Percentiles rank a stretch among this genome's conserved stretches.
These are phyloP conservation scores for Ciona savignyi DNA, from an alignment of 23 tunicate species.

Conservation along the genomic window DNA sequence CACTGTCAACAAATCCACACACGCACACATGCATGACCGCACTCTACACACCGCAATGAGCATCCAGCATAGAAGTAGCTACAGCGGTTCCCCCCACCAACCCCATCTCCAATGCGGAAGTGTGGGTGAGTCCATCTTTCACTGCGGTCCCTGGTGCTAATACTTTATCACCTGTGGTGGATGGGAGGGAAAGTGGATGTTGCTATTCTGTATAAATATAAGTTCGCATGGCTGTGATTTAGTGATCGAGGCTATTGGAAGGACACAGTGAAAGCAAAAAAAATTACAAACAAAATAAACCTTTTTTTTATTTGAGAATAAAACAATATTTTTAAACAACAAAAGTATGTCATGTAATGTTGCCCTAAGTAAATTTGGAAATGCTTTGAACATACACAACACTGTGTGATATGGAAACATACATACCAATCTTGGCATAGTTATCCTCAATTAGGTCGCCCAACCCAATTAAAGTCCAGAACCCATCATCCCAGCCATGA, in stretches of 20 bases:
- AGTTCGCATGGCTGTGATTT: too few species aligned
- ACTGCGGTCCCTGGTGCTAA: slow-evolving; percentile 42
- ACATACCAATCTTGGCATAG: slow-evolving; percentile 59
- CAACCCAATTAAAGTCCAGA: slow-evolving; percentile 56
- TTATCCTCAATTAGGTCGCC: slow-evolving; percentile 41
- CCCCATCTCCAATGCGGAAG: slow-evolving; percentile 38
- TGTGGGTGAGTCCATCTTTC: slow-evolving; percentile 37
- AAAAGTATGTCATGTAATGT: too few species aligned
- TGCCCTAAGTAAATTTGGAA: too few species aligned
- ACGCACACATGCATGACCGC: too few species aligned
- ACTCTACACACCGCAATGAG: slow-evolving; percentile 78
- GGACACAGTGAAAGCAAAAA: too few species aligned
- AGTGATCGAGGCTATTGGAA: too few species aligned
- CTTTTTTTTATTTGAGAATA: background rate
- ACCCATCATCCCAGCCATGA: slow-evolving; percentile 50
- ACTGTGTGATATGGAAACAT: background rate
- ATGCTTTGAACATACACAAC: background rate
- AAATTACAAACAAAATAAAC: background rate
- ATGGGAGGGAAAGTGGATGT: too few species aligned
- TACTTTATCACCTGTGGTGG: slow-evolving; percentile 29
- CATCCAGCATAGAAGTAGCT: slow-evolving; percentile 70
- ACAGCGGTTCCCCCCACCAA: slow-evolving; percentile 45
- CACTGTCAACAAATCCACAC: too few species aligned
- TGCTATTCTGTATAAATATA: too few species aligned
- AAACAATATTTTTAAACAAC: background rate